Evolutionary conservation across 2,888 invertebrate genomes (phyloP).

Genomic region (Dysmachus trigonus): DNA sequence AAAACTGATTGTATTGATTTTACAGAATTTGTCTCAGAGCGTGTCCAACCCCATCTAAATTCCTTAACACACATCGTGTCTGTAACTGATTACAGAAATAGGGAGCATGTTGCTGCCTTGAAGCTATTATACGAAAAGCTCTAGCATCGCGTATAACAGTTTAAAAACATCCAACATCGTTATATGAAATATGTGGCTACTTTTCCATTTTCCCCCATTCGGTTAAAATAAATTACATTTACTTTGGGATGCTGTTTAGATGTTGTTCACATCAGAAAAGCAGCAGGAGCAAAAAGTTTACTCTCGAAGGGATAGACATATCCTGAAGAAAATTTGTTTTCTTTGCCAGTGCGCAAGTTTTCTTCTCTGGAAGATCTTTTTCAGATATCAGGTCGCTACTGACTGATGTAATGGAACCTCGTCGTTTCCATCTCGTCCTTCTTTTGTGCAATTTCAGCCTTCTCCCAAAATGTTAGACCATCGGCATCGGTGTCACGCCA

Average conservation of each 20-base stretch:
- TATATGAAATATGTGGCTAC: background rate
- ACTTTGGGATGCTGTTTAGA: background rate
- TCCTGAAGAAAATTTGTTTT: background rate
- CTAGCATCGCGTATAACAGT: background rate
- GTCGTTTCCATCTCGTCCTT: background rate
- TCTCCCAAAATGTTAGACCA: background rate
- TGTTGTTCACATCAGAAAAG: background rate
- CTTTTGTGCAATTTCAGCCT: background rate
- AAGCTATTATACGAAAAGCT: conserved; percentile 1
- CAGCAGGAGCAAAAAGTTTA: background rate
- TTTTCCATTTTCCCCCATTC: background rate
- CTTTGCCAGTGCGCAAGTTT: conserved; percentile 5
- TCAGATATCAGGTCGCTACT: background rate
- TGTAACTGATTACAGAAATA: background rate
- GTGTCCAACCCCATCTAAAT: background rate
- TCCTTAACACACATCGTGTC: background rate
- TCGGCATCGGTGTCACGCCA: background rate
- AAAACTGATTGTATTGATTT: background rate
- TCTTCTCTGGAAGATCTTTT: background rate
- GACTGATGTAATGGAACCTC: background rate
- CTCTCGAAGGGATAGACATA: background rate
- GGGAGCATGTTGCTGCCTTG: background rate
- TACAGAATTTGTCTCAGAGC: background rate
- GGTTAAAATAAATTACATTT: conserved; percentile 9
- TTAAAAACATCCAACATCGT: background rate